Conservation (phyloP, 2,113 vertebrate species). For the Pterocles burchelli region DNA sequence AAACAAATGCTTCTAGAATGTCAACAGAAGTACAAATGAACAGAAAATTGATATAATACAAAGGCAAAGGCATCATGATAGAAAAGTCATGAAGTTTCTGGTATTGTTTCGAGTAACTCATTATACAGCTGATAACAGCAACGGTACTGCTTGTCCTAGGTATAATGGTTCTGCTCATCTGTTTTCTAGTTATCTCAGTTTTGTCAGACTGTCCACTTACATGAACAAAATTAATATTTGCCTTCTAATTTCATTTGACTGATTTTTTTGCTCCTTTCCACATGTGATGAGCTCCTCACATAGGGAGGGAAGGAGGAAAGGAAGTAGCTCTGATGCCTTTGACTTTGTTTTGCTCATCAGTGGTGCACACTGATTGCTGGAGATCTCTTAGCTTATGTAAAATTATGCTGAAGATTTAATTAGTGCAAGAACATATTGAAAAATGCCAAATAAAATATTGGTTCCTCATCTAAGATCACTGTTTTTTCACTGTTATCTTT, state of each 20-base stretch:
- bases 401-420: neutral
- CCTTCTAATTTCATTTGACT: neutral
- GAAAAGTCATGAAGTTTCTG: constrained; percentile 51
- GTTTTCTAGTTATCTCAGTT: constrained; percentile 37
- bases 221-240: neutral
- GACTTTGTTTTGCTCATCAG: constrained; percentile 53
- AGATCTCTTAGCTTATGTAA: constrained; percentile 33
- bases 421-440: constrained; percentile 22
- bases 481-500: constrained; percentile 35
- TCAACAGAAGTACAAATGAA: constrained; percentile 45
- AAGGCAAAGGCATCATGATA: constrained; percentile 55
- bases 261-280: neutral
- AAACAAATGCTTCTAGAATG: constrained; percentile 52
- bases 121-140: constrained; percentile 15
- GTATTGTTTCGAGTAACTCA: constrained; percentile 26
- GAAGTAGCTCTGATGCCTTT: constrained; percentile 48
- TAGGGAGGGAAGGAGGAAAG: neutral
- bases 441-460: constrained; percentile 23
- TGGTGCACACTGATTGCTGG: constrained; percentile 13
- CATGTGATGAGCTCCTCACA: neutral
- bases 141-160: neutral
- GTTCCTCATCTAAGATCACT: constrained; percentile 13
- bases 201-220: neutral
- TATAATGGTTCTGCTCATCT: constrained; percentile 5
- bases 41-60: constrained; percentile 56